Percentiles rank a stretch among this genome's conserved stretches.
Evolutionary conservation across 2,888 invertebrate species (phyloP).

Genomic region (Pharmacophagus antenor): DNA sequence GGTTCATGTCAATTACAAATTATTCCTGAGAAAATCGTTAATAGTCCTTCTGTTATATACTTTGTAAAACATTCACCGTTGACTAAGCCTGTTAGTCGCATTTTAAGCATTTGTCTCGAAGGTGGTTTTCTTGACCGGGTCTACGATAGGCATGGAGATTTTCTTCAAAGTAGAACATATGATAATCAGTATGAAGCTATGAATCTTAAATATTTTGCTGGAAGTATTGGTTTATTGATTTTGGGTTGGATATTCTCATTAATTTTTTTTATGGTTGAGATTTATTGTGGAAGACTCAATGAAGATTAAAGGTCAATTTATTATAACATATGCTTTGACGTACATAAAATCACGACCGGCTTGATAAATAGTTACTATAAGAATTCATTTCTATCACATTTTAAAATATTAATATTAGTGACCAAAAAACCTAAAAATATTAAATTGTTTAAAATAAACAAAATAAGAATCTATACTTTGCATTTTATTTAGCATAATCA

Average conservation of each 20-base stretch:
- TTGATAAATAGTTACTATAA: too few relatives aligned
- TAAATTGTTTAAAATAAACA: too few relatives aligned
- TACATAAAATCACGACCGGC: too few relatives aligned
- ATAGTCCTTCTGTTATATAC: conserved; percentile 55
- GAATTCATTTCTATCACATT: too few relatives aligned
- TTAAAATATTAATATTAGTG: too few relatives aligned
- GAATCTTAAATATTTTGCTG: conserved; percentile 23
- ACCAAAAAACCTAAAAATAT: too few relatives aligned
- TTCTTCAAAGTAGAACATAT: conserved; percentile 6
- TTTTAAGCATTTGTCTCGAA: conserved; percentile 47
- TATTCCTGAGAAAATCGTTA: conserved; percentile 54
- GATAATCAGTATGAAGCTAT: conserved; percentile 25
- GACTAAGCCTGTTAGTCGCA: conserved; percentile 40
- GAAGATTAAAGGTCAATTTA: too few relatives aligned
- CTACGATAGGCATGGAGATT: conserved; percentile 4
- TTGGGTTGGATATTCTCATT: conserved; percentile 21
- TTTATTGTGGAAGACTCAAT: conserved; percentile 20
- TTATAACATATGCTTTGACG: too few relatives aligned
- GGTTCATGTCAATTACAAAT: conserved; percentile 49
- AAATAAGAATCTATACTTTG: too few relatives aligned
- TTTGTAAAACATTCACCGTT: conserved; percentile 51
- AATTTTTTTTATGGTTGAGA: conserved; percentile 21
- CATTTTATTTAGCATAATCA: too few relatives aligned
- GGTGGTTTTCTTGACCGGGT: conserved; percentile 42
- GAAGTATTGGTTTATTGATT: conserved; percentile 19